A percentile compares a stretch with the other conserved stretches of the same genome.
These are phyloP conservation scores for Parnassius glacialis DNA, from an alignment of 2,888 invertebrate genomes.

Conservation along the genomic window DNA sequence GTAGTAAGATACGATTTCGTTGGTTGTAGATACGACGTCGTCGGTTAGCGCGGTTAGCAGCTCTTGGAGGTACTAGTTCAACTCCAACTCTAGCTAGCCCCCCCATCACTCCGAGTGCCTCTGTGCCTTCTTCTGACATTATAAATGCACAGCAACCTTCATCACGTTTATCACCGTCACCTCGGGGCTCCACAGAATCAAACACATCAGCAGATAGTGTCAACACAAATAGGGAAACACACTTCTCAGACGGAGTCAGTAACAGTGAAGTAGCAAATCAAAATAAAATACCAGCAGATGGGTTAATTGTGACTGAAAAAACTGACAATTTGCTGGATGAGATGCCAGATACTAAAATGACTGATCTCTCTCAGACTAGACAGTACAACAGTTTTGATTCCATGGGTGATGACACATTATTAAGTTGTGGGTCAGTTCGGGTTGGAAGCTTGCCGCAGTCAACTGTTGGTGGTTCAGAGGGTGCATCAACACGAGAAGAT, in stretches of 20 bases:
- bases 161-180: constrained; percentile 49
- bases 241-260: constrained; percentile 59
- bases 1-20: constrained; percentile 45
- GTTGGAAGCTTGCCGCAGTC: constrained; percentile 65
- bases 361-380: constrained; percentile 73
- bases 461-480: constrained; percentile 60
- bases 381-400: constrained; percentile 76
- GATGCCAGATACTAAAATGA: constrained; percentile 78
- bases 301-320: constrained; percentile 76
- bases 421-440: constrained; percentile 72
- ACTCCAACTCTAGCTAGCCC: constrained; percentile 71
- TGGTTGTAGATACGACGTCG: constrained; percentile 86
- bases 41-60: constrained; percentile 86
- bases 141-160: constrained; percentile 42
- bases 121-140: constrained; percentile 54
- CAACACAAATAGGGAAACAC: constrained; percentile 64
- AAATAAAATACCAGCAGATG: constrained; percentile 68
- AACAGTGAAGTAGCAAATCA: constrained; percentile 61
- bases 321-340: constrained; percentile 72
- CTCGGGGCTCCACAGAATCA: constrained; percentile 54
- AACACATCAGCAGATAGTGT: constrained; percentile 52
- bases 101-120: constrained; percentile 71
- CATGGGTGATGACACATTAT: constrained; percentile 70
- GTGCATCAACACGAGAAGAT: constrained; percentile 61
- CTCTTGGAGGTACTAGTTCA: constrained; percentile 77